Evolutionary conservation across 2,888 invertebrate species (phyloP).

Genomic region (Periphyllus acericola): DNA sequence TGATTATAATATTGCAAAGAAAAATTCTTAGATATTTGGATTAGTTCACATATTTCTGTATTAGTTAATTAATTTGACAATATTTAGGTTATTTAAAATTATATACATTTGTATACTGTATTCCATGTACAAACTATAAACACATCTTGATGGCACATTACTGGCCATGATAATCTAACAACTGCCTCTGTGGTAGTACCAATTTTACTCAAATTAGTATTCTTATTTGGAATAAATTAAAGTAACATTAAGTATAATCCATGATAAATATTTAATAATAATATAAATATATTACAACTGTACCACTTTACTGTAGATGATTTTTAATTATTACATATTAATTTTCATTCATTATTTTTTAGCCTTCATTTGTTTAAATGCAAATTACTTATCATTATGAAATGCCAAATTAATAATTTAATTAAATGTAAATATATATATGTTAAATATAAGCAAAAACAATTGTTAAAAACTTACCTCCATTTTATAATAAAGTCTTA

Average conservation of each 20-base stretch:
- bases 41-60: background rate
- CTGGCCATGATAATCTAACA: no score
- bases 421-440: background rate
- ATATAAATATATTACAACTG: no score
- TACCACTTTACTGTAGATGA: background rate
- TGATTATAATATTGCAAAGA: background rate
- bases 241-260: no score
- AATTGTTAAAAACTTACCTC: slow-evolving; percentile 44
- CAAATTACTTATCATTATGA: background rate
- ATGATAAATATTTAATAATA: no score
- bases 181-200: no score
- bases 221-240: no score
- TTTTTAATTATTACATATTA: background rate
- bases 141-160: background rate
- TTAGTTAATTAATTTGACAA: background rate
- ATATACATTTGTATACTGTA: background rate
- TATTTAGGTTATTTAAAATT: no score
- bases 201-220: no score
- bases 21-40: background rate
- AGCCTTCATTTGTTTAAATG: background rate
- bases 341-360: background rate
- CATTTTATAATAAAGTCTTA: slow-evolving; percentile 25
- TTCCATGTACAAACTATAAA: background rate
- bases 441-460: slow-evolving; percentile 12
- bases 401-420: background rate